phyloP scores from a whole-genome alignment of 2,797 vertebrate genomes.

The Harpagifer antarcticus region DNA sequence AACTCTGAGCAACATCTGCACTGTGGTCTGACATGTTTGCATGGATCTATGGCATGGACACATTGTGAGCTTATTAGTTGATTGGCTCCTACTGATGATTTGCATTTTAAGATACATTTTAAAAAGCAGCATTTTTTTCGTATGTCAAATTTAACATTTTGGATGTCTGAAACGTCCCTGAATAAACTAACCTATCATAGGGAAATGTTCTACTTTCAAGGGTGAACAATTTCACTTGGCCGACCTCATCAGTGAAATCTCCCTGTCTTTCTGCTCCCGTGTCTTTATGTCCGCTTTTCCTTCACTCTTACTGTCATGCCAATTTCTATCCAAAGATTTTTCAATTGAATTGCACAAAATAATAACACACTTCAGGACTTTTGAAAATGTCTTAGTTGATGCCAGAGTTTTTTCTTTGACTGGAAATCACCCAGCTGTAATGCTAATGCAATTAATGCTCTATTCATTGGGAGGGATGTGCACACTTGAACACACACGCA shows the following conservation, averaged over 20 bases:
- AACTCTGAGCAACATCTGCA: too few species aligned
- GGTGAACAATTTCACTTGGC: slow-evolving; percentile 31
- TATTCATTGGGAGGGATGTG: slow-evolving; percentile 67
- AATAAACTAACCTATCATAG: slow-evolving; percentile 25
- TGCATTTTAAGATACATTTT: slow-evolving; percentile 22
- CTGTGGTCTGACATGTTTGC: slow-evolving; percentile 15
- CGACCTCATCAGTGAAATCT: slow-evolving; percentile 53
- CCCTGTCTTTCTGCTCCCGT: slow-evolving; percentile 39
- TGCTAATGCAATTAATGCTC: slow-evolving; percentile 84
- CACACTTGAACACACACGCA: slow-evolving; percentile 1
- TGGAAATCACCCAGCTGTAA: slow-evolving; percentile 75
- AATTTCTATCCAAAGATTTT: slow-evolving; percentile 45
- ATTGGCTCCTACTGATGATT: slow-evolving; percentile 14
- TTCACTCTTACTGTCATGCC: slow-evolving; percentile 43
- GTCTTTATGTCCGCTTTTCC: slow-evolving; percentile 16
- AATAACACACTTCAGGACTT: slow-evolving; percentile 65
- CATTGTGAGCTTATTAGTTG: neutral
- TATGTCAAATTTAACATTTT: slow-evolving; percentile 39
- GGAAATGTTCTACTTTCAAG: slow-evolving; percentile 26
- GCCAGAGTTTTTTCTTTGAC: slow-evolving; percentile 58
- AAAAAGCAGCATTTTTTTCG: slow-evolving; percentile 25
- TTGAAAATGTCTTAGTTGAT: slow-evolving; percentile 57
- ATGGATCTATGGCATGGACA: neutral
- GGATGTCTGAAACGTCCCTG: slow-evolving; percentile 23
- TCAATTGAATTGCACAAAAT: slow-evolving; percentile 64